Percentiles rank a stretch among this genome's conserved stretches.
These are phyloP conservation scores for Pseudoatta argentina DNA, from an alignment of 1,140 invertebrate species.

Conservation along the genomic window DNA sequence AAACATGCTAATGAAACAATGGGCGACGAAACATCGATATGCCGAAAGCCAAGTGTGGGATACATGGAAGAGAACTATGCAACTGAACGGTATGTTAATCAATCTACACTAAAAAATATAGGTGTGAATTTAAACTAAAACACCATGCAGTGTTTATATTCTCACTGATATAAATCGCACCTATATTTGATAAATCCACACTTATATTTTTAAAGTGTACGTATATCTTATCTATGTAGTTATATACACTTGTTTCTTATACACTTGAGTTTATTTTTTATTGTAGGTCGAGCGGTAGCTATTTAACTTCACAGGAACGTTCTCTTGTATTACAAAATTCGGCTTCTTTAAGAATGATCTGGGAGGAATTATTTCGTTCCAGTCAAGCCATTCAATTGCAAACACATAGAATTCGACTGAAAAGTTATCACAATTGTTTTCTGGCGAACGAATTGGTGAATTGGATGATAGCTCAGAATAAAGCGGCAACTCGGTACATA, in stretches of 20 bases:
- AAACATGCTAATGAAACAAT: conserved; percentile 75
- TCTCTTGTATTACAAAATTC: conserved; percentile 91
- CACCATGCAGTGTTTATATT: no score
- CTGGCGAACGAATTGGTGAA: conserved; percentile 91
- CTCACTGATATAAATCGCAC: no score
- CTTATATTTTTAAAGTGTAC: not conserved
- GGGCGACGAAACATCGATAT: conserved; percentile 77
- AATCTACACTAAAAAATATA: not conserved
- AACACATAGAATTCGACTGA: conserved; percentile 89
- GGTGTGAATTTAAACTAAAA: no score
- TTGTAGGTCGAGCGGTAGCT: conserved; percentile 82
- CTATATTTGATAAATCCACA: not conserved
- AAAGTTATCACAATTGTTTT: conserved; percentile 90
- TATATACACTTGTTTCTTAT: not conserved
- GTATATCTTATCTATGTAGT: conserved; percentile 25
- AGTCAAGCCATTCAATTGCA: conserved; percentile 88
- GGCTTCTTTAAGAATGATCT: conserved; percentile 90
- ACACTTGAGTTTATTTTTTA: conserved; percentile 49
- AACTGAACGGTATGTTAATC: conserved; percentile 84
- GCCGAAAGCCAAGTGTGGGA: conserved; percentile 90
- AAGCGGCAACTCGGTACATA: conserved; percentile 87
- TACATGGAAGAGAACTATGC: conserved; percentile 93
- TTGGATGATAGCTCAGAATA: conserved; percentile 91
- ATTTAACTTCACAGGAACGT: conserved; percentile 88
- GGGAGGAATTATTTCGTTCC: conserved; percentile 90